Evolutionary conservation across 2,113 vertebrate genomes (phyloP).

Genomic region (Ciconia maguari): DNA sequence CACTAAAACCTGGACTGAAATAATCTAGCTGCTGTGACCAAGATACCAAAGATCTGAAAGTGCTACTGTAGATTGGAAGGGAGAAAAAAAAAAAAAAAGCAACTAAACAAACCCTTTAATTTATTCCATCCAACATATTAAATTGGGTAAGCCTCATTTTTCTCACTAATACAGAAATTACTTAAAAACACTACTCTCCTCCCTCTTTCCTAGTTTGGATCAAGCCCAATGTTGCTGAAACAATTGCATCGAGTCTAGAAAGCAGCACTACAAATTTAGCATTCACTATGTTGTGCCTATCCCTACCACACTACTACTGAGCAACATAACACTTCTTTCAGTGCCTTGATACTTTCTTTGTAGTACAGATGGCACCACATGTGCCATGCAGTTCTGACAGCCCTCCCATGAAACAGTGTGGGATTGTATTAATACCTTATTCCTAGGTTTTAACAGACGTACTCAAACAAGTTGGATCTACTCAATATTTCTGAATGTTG

Average conservation of each 20-base stretch:
- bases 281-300: background rate
- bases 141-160: background rate
- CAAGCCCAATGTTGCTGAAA: background rate
- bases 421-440: background rate
- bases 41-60: background rate
- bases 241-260: background rate
- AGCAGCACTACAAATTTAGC: background rate
- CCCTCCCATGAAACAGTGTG: background rate
- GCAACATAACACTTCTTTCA: background rate
- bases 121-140: constrained; percentile 18
- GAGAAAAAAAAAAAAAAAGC: accelerated
- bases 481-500: background rate
- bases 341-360: background rate
- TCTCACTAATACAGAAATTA: background rate
- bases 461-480: background rate
- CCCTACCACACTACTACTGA: background rate
- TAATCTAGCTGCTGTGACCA: background rate
- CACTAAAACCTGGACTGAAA: background rate
- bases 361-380: constrained; percentile 6
- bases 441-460: background rate
- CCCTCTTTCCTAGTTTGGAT: background rate
- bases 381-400: background rate
- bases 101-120: background rate
- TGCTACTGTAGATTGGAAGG: background rate
- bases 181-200: background rate